Evolutionary conservation across 2,888 invertebrate genomes (phyloP), one percentile per base, ranked within the genome.

Genomic region (Petrolisthes manimaculis): DNA sequence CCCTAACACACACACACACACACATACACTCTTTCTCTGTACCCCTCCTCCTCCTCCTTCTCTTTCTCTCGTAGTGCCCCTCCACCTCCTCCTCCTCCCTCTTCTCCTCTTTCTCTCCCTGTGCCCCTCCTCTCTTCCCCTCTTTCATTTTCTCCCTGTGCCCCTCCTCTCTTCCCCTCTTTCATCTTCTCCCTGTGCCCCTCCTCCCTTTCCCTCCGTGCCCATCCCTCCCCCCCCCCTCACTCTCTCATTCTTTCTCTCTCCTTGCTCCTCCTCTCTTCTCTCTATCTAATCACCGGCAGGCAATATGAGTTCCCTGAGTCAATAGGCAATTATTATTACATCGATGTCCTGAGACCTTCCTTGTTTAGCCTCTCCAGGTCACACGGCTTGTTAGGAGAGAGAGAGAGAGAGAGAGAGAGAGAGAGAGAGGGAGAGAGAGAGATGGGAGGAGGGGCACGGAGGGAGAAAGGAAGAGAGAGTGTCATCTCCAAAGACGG

Each of bases 401-500:
- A 53, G 53, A 53, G 51, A 78, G 78, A 53, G 53, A 78, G 78
- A 79, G 79, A 54, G 54, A 54, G 54, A 54, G 54, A 54, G 79
- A 54, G 54, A 51, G 53, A 54, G 79, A 78, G 78, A 53, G 53
- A 53, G 53, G n/a, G 37, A 53, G 6, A 53, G 74, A 74, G 74
- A 74, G 74, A 74, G 74, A 12, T 12, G 5, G 74, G n/a, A 8
- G 8, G 3, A 3, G 74, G 24, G 21, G 1, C 21, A 67, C 14
- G 18, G 67, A 67, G 3, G 18, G 67, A 67, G 67, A 67, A 24
- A 24, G 77, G 37, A 37, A 9, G 37, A 77, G 77, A 24, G 77
- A n/a, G 24, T 14, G 77, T 14, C 9, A 12, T n/a, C 18, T n/a
- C 4, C 12, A 12, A 9, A 24, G 21, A 4, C 4, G 4, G 8